phyloP scores from a whole-genome alignment of 2,113 vertebrate genomes.

The Tupaia tana region DNA sequence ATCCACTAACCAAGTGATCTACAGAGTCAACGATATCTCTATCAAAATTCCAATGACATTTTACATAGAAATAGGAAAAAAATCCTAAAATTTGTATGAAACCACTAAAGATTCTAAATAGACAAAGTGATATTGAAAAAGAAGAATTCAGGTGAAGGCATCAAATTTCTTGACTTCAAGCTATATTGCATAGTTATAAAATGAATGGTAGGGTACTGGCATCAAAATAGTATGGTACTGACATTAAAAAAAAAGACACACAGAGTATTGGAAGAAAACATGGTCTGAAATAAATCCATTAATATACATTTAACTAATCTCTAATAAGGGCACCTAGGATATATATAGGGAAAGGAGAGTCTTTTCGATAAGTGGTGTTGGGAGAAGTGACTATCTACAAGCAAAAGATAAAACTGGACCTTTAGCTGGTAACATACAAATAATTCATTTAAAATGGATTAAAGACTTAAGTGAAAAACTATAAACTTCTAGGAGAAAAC shows the following conservation, averaged over 20 bases:
- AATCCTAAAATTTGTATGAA: not conserved
- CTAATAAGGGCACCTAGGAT: not conserved
- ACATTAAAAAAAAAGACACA: not conserved
- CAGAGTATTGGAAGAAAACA: not conserved
- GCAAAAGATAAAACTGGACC: not conserved
- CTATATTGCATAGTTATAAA: not conserved
- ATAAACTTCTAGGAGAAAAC: not conserved
- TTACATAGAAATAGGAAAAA: not conserved
- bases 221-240: not conserved
- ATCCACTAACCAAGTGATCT: not conserved
- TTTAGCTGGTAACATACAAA: not conserved
- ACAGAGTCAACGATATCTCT: not conserved
- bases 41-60: not conserved
- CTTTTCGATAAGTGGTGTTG: not conserved
- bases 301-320: not conserved
- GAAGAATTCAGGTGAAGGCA: not conserved
- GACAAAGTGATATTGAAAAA: not conserved
- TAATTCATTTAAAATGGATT: not conserved
- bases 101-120: not conserved
- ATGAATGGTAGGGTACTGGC: too few species aligned
- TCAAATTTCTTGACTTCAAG: not conserved
- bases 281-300: not conserved
- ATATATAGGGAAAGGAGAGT: not conserved
- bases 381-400: not conserved
- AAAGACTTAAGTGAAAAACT: not conserved